Percentiles rank a stretch among this genome's conserved stretches.
Conservation (phyloP, 1,140 invertebrate species). For the silkworm (Bombyx mori) region DNA sequence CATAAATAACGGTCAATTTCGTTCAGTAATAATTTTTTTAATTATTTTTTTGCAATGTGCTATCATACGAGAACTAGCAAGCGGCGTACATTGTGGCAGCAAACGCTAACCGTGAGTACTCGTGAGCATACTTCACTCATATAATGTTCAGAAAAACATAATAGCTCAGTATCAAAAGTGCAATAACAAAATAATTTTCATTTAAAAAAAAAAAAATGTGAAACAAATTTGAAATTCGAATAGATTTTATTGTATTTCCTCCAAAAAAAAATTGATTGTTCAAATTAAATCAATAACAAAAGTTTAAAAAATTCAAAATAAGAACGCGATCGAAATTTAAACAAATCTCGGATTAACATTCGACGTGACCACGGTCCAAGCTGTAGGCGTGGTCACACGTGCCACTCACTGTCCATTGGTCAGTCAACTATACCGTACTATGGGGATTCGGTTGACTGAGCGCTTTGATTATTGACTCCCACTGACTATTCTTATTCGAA, state of each 20-base stretch:
- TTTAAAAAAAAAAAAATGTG: neutral
- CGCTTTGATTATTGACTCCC: too few species aligned
- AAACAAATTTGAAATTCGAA: neutral
- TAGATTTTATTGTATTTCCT: neutral
- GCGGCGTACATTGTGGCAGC: too few species aligned
- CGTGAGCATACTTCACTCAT: too few species aligned
- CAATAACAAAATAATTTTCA: neutral
- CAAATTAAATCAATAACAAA: neutral
- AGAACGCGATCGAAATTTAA: neutral
- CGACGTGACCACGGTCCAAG: constrained; percentile 14
- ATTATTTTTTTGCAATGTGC: neutral
- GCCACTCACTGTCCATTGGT: constrained; percentile 20
- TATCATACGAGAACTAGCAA: too few species aligned
- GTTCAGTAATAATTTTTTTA: too few species aligned
- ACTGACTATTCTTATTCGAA: too few species aligned
- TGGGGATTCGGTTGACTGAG: too few species aligned
- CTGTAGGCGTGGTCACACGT: constrained; percentile 21
- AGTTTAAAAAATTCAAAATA: neutral
- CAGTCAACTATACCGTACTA: constrained; percentile 5
- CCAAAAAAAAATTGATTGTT: too few species aligned
- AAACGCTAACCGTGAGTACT: too few species aligned
- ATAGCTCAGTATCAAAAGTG: neutral
- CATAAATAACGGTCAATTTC: constrained; percentile 17
- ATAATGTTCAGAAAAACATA: too few species aligned
- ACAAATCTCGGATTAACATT: too few species aligned